phyloP scores from a whole-genome alignment of 2,797 vertebrate genomes.

The Stomatorhinus walkeri region DNA sequence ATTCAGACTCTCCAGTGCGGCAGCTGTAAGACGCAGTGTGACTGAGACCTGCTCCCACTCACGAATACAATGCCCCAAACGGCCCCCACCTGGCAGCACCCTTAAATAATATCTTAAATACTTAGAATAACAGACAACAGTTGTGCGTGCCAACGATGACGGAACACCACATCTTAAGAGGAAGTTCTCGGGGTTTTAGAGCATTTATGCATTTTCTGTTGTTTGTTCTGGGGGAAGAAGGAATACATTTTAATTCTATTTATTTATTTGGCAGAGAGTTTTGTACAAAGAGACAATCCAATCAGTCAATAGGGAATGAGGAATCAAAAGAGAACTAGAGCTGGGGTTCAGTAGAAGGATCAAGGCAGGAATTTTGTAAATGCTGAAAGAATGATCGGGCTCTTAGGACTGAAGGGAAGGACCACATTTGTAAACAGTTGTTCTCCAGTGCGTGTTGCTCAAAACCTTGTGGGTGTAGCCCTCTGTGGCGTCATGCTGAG shows the following conservation, averaged over 20 bases:
- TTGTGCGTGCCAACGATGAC: neutral
- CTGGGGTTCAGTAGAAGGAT: conserved; percentile 19
- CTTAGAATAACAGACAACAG: neutral
- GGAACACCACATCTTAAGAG: conserved; percentile 14
- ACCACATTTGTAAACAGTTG: neutral
- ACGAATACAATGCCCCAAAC: neutral
- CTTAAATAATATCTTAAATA: neutral
- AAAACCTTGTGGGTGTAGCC: neutral
- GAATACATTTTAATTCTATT: neutral
- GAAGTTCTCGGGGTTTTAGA: neutral
- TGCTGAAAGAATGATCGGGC: conserved; percentile 22
- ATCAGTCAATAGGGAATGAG: neutral
- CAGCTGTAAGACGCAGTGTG: neutral
- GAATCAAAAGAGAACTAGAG: conserved; percentile 33
- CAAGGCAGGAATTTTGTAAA: conserved; percentile 37
- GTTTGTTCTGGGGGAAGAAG: neutral
- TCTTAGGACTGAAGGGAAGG: conserved; percentile 10
- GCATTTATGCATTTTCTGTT: conserved; percentile 10
- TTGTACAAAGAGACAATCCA: neutral
- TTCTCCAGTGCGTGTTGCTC: neutral
- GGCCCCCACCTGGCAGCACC: neutral
- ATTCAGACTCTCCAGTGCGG: neutral
- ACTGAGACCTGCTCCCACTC: neutral
- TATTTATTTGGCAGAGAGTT: neutral
- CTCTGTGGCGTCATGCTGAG: neutral